Percentiles rank a stretch among this genome's conserved stretches.
These are phyloP conservation scores for Motacilla alba DNA, from an alignment of 2,113 vertebrate species.

Conservation along the genomic window DNA sequence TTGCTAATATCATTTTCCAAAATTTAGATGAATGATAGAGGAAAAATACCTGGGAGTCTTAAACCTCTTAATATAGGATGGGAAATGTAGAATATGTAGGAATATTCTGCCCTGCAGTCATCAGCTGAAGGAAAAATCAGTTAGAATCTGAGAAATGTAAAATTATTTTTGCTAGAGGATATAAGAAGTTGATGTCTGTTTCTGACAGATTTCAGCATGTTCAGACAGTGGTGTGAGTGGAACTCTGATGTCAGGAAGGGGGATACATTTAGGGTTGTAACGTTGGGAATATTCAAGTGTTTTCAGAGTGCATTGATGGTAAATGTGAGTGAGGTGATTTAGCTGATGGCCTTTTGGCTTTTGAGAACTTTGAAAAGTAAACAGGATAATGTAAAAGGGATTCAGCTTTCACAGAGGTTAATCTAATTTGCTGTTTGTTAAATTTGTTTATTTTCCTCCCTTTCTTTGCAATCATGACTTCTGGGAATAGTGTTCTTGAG, in stretches of 20 bases:
- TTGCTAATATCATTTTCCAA: background rate
- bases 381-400: background rate
- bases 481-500: constrained; percentile 18
- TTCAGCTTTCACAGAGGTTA: background rate
- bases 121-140: background rate
- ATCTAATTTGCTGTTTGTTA: background rate
- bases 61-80: background rate
- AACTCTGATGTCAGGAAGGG: background rate
- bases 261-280: background rate
- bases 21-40: background rate
- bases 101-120: background rate
- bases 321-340: background rate
- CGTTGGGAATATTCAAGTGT: background rate
- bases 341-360: background rate
- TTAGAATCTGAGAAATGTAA: background rate
- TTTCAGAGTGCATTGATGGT: background rate
- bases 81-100: background rate
- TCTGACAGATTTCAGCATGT: background rate
- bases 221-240: background rate
- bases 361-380: background rate
- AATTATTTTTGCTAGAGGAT: background rate
- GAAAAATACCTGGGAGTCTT: background rate
- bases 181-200: background rate
- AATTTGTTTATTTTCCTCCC: background rate
- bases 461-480: background rate